Evolutionary conservation across 1,140 invertebrate species (phyloP), one percentile per base, ranked within the genome.

Genomic region (Whitmania pigra): DNA sequence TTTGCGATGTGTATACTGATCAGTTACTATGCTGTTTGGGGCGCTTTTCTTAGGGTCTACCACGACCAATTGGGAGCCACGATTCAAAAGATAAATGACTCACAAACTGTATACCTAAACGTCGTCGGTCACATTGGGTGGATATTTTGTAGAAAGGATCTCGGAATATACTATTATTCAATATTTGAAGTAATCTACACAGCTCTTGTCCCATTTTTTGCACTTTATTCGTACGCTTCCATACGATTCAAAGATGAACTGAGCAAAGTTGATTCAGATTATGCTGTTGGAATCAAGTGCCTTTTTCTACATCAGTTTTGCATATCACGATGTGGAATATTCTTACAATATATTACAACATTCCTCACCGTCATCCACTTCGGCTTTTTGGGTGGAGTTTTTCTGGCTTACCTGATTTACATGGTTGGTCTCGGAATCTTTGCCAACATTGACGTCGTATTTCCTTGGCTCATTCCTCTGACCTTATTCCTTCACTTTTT

Each of bases 371-470:
- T 68, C 31, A 6, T 68, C n/a, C 40, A 68, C 67, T 27, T 68
- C 67, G 6, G 36, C 25, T 40, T 68, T n/a, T 18, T 68, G n/a
- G 67, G 29, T 18, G 67, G 67, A 22, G 67, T 68, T 25, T 68
- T 68, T 40, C n/a, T 36, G 29, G 67, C 67, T 22, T 68, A 68
- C 18, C 29, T 68, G 6, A 36, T 68, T n/a, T 68, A 68, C 40
- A 36, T 68, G 29, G n/a, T 68, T 36, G 67, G 22, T n/a, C 29
- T 68, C 29, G 67, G 67, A 18, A 40, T 68, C 22, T 68, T 68
- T 68, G 67, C 67, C 25, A 68, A 68, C 40, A 36, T 68, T 25
- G 67, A 68, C 11, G 40, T 68, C 15, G 67, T 68, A n/a, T 68
- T 40, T 29, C 67, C 67, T 36, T 68, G 67, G 67, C 7, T 68